Percentiles rank a stretch among this genome's conserved stretches.
These are phyloP conservation scores for Panzeria rudis DNA, from an alignment of 2,888 invertebrate genomes.

Conservation along the genomic window DNA sequence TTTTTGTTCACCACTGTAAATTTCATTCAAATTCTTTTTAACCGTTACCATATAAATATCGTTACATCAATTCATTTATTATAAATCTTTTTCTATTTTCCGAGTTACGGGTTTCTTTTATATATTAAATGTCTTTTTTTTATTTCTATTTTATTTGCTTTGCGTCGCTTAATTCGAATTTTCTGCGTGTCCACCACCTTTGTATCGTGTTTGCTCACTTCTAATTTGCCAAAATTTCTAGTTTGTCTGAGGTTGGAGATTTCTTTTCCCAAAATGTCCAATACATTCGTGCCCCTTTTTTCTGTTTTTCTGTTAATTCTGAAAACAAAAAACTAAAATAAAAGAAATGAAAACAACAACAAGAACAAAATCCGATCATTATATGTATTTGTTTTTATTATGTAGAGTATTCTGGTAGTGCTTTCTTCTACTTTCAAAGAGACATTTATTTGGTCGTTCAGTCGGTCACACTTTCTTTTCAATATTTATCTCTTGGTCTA, in stretches of 20 bases:
- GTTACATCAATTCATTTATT: conserved; percentile 26
- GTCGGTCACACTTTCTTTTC: conserved; percentile 61
- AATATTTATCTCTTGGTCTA: conserved; percentile 64
- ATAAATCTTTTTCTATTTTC: conserved; percentile 32
- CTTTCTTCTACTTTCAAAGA: conserved; percentile 61
- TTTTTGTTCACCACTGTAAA: conserved; percentile 11
- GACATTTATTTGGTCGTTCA: conserved; percentile 66
- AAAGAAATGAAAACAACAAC: conserved; percentile 44
- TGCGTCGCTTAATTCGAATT: conserved; percentile 51
- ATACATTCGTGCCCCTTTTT: conserved; percentile 71
- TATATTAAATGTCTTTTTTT: conserved; percentile 12
- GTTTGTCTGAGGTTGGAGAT: conserved; percentile 72
- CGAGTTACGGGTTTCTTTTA: conserved; percentile 53
- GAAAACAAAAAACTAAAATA: conserved; percentile 47
- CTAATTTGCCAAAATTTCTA: conserved; percentile 77
- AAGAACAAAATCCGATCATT: conserved; percentile 61
- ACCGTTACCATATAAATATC: conserved; percentile 25
- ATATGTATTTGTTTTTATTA: conserved; percentile 51
- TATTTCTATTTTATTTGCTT: conserved; percentile 3
- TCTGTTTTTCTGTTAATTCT: conserved; percentile 52
- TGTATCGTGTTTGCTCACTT: conserved; percentile 81
- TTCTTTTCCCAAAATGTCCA: conserved; percentile 69
- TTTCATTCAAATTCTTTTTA: conserved; percentile 10
- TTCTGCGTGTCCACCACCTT: conserved; percentile 79
- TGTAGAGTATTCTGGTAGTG: conserved; percentile 61